Percentiles rank a stretch among this genome's conserved stretches.
phyloP scores from a whole-genome alignment of 2,113 vertebrate species.

The Astatotilapia flaviijosephi region DNA sequence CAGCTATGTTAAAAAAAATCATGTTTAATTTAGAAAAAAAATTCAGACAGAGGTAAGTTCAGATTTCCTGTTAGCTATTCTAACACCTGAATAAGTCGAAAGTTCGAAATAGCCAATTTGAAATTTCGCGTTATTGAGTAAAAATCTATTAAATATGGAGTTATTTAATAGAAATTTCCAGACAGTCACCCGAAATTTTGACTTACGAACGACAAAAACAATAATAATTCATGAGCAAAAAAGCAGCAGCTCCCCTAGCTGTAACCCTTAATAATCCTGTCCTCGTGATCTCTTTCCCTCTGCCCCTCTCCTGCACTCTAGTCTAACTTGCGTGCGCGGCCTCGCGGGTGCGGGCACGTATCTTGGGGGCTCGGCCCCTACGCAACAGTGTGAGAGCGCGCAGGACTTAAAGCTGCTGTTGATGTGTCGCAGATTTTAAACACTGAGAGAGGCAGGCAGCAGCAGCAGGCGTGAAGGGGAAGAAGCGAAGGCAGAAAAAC shows the following conservation, averaged over 20 bases:
- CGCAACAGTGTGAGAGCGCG: slow-evolving; percentile 58
- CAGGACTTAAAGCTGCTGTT: slow-evolving; percentile 61
- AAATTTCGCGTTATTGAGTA: neutral
- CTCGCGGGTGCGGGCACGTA: slow-evolving; percentile 14
- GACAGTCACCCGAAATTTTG: neutral
- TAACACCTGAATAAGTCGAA: neutral
- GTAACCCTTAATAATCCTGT: slow-evolving; percentile 10
- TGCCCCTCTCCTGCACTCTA: slow-evolving; percentile 38
- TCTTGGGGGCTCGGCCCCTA: slow-evolving; percentile 59
- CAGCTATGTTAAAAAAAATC: neutral
- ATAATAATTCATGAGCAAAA: neutral
- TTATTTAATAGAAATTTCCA: neutral
- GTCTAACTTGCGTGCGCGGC: slow-evolving; percentile 55
- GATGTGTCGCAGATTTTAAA: slow-evolving; percentile 79
- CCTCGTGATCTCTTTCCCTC: neutral
- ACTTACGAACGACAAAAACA: neutral
- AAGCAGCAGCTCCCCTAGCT: neutral
- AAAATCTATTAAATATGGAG: neutral
- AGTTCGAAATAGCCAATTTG: neutral
- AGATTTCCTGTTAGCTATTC: neutral
- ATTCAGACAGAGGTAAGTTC: neutral
- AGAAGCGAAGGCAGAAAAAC: neutral
- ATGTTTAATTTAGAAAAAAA: neutral
- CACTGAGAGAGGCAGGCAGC: slow-evolving; percentile 54
- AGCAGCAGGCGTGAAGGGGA: neutral